Evolutionary conservation across 2,888 invertebrate genomes (phyloP).

Genomic region (Acleris laterana): DNA sequence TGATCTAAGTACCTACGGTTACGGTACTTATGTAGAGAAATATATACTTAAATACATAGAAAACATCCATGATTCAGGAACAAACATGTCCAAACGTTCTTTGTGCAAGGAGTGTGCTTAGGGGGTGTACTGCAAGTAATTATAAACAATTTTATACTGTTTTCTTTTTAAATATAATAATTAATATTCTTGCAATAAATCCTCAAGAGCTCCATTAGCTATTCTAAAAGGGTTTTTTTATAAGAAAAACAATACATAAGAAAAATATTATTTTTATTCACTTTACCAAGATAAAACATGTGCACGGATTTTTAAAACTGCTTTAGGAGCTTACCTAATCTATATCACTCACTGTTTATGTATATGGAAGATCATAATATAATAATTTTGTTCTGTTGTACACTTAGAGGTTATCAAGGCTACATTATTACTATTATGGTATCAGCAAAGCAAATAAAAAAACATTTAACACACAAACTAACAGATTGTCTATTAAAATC

Average conservation of each 20-base stretch:
- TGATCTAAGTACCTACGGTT: too few species aligned
- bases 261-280: conserved; percentile 61
- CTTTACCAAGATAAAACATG: conserved; percentile 49
- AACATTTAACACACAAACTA: conserved; percentile 33
- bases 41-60: too few species aligned
- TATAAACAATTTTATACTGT: too few species aligned
- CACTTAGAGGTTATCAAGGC: not conserved
- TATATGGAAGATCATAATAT: too few species aligned
- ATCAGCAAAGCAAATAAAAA: not conserved
- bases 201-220: too few species aligned
- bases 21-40: too few species aligned
- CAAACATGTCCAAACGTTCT: too few species aligned
- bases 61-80: too few species aligned
- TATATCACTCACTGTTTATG: conserved; percentile 39
- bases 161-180: too few species aligned
- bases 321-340: conserved; percentile 42
- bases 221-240: not conserved
- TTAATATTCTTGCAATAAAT: too few species aligned
- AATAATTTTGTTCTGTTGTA: conserved; percentile 5
- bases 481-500: conserved; percentile 11
- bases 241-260: conserved; percentile 42
- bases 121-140: too few species aligned
- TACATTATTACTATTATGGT: not conserved
- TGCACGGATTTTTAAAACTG: conserved; percentile 43
- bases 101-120: too few species aligned